Evolutionary conservation across 1,140 invertebrate species (phyloP).

Genomic region (Rhagoletis zephyria): DNA sequence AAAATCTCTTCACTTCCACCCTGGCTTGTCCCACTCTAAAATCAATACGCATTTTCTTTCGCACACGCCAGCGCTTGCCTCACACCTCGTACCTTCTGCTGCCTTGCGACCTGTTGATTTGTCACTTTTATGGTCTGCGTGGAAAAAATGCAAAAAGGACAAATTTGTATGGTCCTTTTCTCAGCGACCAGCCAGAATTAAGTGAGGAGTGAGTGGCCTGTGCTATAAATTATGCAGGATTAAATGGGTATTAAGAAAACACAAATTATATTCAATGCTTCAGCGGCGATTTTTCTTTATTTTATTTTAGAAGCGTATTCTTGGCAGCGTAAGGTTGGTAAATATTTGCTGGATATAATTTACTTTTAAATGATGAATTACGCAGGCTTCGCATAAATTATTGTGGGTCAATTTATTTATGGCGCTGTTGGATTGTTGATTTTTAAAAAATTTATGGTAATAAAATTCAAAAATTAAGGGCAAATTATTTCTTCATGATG

Average conservation of each 20-base stretch:
- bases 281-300: background rate
- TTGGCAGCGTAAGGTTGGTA: background rate
- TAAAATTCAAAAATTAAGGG: slow-evolving; percentile 20
- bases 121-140: background rate
- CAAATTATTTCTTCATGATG: slow-evolving; percentile 1
- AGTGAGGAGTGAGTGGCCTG: background rate
- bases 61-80: background rate
- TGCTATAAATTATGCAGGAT: slow-evolving; percentile 54
- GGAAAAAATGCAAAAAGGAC: background rate
- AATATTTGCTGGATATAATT: slow-evolving; percentile 25
- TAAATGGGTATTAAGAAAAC: slow-evolving; percentile 54
- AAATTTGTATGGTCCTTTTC: slow-evolving; percentile 47
- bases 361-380: slow-evolving; percentile 29
- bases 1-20: background rate
- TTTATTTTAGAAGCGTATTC: too few relatives aligned
- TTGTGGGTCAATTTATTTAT: slow-evolving; percentile 1
- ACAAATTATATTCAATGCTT: slow-evolving; percentile 52
- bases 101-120: slow-evolving; percentile 40
- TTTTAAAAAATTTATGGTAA: background rate
- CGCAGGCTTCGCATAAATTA: background rate
- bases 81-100: background rate
- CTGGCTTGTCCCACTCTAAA: background rate
- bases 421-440: background rate
- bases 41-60: background rate
- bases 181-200: background rate